Conservation (phyloP, 2,113 vertebrate genomes). For the Arizona elegans region DNA sequence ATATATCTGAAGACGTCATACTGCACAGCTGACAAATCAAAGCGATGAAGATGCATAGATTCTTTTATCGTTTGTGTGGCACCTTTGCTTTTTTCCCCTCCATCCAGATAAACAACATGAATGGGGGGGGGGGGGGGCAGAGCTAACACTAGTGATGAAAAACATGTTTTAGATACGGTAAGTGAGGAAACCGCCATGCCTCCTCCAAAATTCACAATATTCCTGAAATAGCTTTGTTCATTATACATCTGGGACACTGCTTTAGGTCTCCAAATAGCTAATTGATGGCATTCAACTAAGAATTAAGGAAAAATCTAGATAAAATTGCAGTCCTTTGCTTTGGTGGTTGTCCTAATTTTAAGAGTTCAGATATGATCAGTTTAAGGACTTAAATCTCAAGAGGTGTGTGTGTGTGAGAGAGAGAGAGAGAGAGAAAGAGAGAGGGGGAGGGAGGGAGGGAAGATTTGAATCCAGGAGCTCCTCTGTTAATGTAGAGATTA, state of each 20-base stretch:
- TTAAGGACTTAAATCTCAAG: not conserved
- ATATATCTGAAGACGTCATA: not conserved
- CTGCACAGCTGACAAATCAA: not conserved
- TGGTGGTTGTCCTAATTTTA: not conserved
- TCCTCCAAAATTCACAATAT: not conserved
- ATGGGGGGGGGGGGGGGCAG: not conserved
- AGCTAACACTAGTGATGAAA: not conserved
- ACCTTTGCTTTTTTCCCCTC: not conserved
- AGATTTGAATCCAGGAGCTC: not conserved
- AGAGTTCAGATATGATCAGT: not conserved
- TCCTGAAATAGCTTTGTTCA: not conserved
- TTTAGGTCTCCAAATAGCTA: not conserved
- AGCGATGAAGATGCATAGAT: not conserved
- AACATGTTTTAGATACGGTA: not conserved
- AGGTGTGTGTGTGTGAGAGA: not conserved
- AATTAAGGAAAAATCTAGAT: not conserved
- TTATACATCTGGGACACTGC: not conserved
- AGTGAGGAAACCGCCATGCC: not conserved
- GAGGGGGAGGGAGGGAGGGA: not conserved
- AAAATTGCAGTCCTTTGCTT: not conserved
- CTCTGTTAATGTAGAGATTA: not conserved
- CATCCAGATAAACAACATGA: not conserved
- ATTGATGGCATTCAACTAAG: not conserved
- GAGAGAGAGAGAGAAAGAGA: rapidly evolving
- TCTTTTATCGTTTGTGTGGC: not conserved